Conservation (phyloP, 2,888 invertebrate genomes). For the Pheosia tremula region DNA sequence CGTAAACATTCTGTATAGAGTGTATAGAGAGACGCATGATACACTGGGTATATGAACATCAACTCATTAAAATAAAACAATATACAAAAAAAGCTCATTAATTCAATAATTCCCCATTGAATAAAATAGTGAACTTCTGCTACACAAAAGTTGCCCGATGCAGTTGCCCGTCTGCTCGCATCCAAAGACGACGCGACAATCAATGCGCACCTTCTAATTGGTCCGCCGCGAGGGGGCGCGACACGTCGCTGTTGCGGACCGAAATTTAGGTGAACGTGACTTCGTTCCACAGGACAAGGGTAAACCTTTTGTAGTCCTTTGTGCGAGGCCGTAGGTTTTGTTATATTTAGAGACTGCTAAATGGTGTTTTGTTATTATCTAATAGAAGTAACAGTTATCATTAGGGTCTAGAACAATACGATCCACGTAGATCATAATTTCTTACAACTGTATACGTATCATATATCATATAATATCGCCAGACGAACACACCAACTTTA, state of each 20-base stretch:
- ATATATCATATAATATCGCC: too few species aligned
- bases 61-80: too few species aligned
- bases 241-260: background rate
- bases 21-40: too few species aligned
- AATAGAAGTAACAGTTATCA: too few species aligned
- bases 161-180: background rate
- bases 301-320: background rate
- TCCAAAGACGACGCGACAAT: constrained; percentile 27
- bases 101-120: too few species aligned
- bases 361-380: background rate
- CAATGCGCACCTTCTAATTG: constrained; percentile 30
- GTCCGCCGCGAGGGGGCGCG: background rate
- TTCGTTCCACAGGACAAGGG: background rate
- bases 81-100: too few species aligned
- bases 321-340: background rate
- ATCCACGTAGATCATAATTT: too few species aligned
- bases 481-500: too few species aligned
- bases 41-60: too few species aligned
- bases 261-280: background rate
- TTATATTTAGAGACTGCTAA: background rate
- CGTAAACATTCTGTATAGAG: too few species aligned
- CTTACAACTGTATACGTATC: too few species aligned
- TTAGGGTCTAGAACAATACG: background rate
- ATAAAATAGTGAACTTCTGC: background rate
- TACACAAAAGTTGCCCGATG: background rate